Conservation (phyloP, 2,888 invertebrate species). For the Polyommatus iphigenia region DNA sequence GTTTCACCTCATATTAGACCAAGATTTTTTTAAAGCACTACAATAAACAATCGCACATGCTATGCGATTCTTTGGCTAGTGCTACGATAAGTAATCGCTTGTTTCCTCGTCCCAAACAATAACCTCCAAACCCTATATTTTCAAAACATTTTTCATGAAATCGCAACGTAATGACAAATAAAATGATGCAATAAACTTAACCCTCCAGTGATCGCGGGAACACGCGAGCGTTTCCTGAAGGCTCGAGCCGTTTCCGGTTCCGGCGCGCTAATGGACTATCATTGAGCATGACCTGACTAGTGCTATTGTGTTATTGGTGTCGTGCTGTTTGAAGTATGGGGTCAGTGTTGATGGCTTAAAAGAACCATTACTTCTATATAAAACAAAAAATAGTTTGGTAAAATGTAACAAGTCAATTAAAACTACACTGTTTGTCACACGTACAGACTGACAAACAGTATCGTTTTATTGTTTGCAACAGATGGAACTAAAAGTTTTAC, state of each 20-base stretch:
- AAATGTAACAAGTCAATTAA: too few relatives aligned
- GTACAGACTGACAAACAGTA: too few relatives aligned
- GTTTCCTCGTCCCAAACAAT: background rate
- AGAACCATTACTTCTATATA: too few relatives aligned
- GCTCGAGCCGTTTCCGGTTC: slow-evolving; percentile 74
- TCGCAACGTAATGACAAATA: slow-evolving; percentile 3
- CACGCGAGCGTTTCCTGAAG: slow-evolving; percentile 78
- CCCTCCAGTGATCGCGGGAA: slow-evolving; percentile 42
- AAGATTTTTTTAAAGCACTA: too few relatives aligned
- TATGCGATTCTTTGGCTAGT: too few relatives aligned
- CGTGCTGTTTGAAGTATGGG: background rate
- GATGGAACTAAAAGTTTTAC: too few relatives aligned
- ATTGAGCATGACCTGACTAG: background rate
- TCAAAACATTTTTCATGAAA: background rate
- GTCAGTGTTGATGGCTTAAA: background rate
- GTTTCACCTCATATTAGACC: too few relatives aligned
- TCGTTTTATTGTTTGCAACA: too few relatives aligned
- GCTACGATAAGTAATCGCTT: background rate
- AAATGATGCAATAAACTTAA: slow-evolving; percentile 18
- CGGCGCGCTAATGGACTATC: slow-evolving; percentile 47
- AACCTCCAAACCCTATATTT: background rate
- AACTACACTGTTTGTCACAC: too few relatives aligned
- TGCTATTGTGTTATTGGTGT: background rate
- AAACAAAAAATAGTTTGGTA: too few relatives aligned
- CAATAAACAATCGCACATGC: too few relatives aligned